Evolutionary conservation across 2,797 vertebrate species (phyloP), one percentile per base, ranked within the genome.

Genomic region (Distichodus sexfasciatus): DNA sequence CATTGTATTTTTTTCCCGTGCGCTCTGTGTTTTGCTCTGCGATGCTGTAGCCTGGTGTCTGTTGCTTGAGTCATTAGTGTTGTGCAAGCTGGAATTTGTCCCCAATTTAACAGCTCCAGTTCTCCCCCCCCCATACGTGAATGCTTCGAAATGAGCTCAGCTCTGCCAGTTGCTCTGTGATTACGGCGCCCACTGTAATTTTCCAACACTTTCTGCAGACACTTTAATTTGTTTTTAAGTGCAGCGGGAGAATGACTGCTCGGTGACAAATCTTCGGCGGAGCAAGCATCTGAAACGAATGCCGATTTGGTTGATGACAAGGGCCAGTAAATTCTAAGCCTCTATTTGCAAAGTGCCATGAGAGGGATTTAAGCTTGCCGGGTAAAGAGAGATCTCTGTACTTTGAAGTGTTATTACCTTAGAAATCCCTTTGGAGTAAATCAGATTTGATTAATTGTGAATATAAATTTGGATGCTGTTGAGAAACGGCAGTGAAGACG

Each of bases 321-420:
- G 71, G 9, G 47, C 54, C 72, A 72, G 55, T 78, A 76, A 48
- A 80, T 76, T 69, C 74, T 53, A 75, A 76, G 71, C 69, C 17
- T 67, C 41, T 64, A 72, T 79, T 83, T 81, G 59, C 63, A 63
- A 69, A 74, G 55, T 47, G 68, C 55, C 74, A 76, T 67, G 47
- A 38, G 38, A 68, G 55, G 75, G 68, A 76, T 78, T 80, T 71
- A 75, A 54, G 48, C 47, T 43, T 47, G 44, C 50, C 21, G 46
- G 71, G 76, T 77, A 74, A 31, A 57, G 35, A 24, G 44, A 74
- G 55, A 72, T 71, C 66, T 68, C 72, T 59, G n/a, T 24, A 50
- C 74, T 80, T 79, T 82, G 63, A 78, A 81, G 71, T 80, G 75
- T 75, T 76, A 75, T 72, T 77, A 71, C 65, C 62, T 79, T 40